Percentiles rank a stretch among this genome's conserved stretches.
phyloP scores from a whole-genome alignment of 2,113 vertebrate species.

The Columba livia region DNA sequence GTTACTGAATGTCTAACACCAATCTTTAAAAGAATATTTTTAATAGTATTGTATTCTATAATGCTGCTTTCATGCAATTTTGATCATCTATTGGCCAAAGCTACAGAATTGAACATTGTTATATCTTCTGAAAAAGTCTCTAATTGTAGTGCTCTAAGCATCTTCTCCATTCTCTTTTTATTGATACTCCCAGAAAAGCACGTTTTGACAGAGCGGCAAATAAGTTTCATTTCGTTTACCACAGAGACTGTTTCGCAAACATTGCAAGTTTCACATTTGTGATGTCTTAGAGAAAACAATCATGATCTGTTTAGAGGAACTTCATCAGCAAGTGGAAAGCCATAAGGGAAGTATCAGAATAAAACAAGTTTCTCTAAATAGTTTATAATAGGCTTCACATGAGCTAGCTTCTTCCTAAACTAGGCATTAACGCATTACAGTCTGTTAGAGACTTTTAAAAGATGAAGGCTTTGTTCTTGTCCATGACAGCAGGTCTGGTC shows the following conservation, averaged over 20 bases:
- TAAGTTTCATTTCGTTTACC: not conserved
- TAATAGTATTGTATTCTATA: not conserved
- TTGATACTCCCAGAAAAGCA: not conserved
- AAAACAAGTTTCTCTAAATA: not conserved
- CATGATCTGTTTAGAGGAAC: not conserved
- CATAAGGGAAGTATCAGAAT: not conserved
- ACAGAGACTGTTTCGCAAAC: not conserved
- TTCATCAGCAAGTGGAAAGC: not conserved
- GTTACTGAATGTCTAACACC: not conserved
- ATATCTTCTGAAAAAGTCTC: not conserved
- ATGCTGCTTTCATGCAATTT: not conserved
- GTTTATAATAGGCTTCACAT: not conserved
- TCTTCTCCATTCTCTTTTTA: not conserved
- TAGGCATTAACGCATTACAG: not conserved
- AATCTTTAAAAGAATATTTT: not conserved
- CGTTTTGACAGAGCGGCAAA: not conserved
- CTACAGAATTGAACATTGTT: not conserved
- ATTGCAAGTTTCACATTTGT: not conserved
- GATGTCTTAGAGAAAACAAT: not conserved
- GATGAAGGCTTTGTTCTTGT: not conserved
- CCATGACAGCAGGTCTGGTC: not conserved
- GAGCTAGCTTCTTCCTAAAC: not conserved
- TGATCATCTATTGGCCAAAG: not conserved
- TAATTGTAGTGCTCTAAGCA: not conserved
- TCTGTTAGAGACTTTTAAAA: not conserved